Base-by-base conservation (phyloP, 2,113 vertebrate species). In the Sylvietta virens region DNA sequence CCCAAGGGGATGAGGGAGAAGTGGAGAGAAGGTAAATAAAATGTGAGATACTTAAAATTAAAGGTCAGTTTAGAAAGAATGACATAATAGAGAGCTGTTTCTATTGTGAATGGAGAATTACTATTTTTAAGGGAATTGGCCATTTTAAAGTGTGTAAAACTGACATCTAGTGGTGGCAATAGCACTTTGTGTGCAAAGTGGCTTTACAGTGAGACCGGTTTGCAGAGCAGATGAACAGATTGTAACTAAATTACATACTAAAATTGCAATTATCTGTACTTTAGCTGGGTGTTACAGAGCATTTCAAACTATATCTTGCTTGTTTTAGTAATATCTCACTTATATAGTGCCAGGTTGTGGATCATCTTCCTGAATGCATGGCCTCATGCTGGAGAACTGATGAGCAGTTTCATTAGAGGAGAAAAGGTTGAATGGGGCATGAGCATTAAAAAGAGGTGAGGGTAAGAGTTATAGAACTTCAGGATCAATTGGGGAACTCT, bases 151-250 rank as follows among this genome's bases (percentile, higher is more conserved):
- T 64, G 88, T 96, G 12, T 71, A 60, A 95, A 95, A 54, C 90
- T 97, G 96, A 95, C 96, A 97, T 92, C 96, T 97, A 97, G 95
- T 92, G 96, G 96, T 77, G 71, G 82, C 40, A 92, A 64, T 19
- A 57, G 71, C 44, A 64, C 22, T 69, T 61, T 27, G 26, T 83
- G 31, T 83, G 66, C 14, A 2, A 48, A 47, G 15, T 15, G 26
- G 16, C 37, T 93, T 77, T 57, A 7, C 42, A 31, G 33, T 22
- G 37, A 56, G 40, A 58, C 22, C 17, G 14, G 9, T 70, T 90
- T 78, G 40, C 23, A 12, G 9, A 74, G 40, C 44, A 57, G 53
- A 39, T 77, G n/a, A 51, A 47, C 20, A 57, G 15, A 3, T 33
- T 56, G 9, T 56, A 73, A 70, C 19, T 51, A 3, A 10, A 8